phyloP scores from a whole-genome alignment of 2,888 invertebrate genomes.

The Germaria angustata region DNA sequence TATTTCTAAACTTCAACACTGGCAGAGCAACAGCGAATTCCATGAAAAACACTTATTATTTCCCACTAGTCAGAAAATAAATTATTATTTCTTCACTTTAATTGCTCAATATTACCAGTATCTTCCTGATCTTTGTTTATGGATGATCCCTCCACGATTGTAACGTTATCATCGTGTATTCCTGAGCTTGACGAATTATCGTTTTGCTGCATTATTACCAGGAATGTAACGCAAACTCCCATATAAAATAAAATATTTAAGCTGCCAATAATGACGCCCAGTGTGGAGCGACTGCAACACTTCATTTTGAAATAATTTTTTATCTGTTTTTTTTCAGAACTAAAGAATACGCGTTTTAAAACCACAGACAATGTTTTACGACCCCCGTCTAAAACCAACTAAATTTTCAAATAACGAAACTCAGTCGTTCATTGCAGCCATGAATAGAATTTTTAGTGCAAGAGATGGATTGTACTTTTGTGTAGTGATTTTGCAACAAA shows the following conservation, averaged over 20 bases:
- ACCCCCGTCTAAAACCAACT: neutral
- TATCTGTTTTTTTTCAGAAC: neutral
- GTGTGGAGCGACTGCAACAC: constrained; percentile 35
- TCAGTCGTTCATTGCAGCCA: neutral
- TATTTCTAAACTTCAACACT: no score
- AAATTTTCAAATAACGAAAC: neutral
- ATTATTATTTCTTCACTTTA: neutral
- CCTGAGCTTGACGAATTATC: no score
- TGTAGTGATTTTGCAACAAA: neutral
- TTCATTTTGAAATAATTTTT: constrained; percentile 9
- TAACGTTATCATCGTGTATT: no score
- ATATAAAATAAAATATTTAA: neutral
- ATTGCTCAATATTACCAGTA: neutral
- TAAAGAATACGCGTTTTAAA: neutral
- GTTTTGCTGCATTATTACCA: neutral
- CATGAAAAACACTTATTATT: no score
- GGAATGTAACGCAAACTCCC: neutral
- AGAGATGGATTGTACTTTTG: neutral
- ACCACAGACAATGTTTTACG: neutral
- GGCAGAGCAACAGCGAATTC: no score
- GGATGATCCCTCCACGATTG: no score
- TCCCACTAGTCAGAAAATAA: neutral
- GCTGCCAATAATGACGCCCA: constrained; percentile 31
- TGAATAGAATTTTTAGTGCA: neutral
- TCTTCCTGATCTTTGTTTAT: no score